Base-by-base conservation (phyloP, 2,113 vertebrate genomes). In the Limnothrissa miodon region DNA sequence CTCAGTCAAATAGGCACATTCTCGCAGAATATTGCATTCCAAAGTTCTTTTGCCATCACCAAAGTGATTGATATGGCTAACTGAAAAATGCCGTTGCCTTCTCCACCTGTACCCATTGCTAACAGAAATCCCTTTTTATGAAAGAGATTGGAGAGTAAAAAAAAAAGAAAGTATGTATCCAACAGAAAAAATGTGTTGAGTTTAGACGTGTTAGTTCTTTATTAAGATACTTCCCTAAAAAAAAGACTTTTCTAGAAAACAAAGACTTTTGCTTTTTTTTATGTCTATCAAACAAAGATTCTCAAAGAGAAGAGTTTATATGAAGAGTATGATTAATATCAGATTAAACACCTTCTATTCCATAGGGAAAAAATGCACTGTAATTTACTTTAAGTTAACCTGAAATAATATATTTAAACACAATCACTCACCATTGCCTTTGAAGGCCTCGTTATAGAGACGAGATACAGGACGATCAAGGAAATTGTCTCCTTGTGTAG, bases 51-150 rank as follows among this genome's bases (percentile, higher is more conserved):
- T 93, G 1, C 93, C 92, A 85, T 91, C 1, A 45, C 92, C 93
- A 0, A 95, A 93, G 85, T 93, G 93, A n/a, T 87, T 92, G 1
- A 95, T 87, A 0, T 90, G 91, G 80, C 1, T 82, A 79, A 93
- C 81, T 42, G 89, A 74, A 86, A 94, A 93, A 45, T 92, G 91
- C 53, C 92, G 90, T 82, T 94, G 92, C 29, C 89, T 89, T 83
- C 91, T 94, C 93, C 92, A 93, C 42, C 81, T 9, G 45, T 86
- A 88, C 10, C 92, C 93, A 0, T 0, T 90, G 79, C 90, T 92
- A n/a, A 1, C 78, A 33, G 90, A 0, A 59, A 94, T 10, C 1
- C 93, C 93, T 94, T 87, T 0, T 83, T 39, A 83, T 11, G 78
- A 23, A 78, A 44, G 3, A 13, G 19, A 23, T 70, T 1, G 17